Conservation (phyloP, 2,797 vertebrate species). For the Danio aesculapii region DNA sequence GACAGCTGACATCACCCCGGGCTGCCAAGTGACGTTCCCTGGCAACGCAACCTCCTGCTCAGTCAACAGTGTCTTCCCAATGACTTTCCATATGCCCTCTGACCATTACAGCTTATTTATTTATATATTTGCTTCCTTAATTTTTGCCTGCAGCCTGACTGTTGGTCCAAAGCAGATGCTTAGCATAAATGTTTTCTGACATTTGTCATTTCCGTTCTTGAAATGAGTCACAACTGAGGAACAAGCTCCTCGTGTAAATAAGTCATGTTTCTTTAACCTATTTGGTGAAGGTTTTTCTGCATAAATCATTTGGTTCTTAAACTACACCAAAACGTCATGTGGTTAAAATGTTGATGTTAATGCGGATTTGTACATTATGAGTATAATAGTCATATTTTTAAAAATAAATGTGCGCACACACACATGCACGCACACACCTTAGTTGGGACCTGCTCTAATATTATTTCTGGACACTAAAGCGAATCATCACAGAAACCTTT, state of each 20-base stretch:
- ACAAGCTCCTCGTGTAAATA: constrained; percentile 14
- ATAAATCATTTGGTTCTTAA: not conserved
- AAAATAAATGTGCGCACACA: not conserved
- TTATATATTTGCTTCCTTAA: constrained; percentile 56
- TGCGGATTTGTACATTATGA: not conserved
- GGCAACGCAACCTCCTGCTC: constrained; percentile 49
- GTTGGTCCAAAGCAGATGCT: constrained; percentile 45
- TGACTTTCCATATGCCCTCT: constrained; percentile 56
- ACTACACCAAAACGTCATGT: not conserved
- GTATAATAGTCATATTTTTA: not conserved
- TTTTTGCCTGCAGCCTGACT: constrained; percentile 56
- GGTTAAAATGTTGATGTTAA: not conserved
- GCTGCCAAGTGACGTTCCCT: constrained; percentile 62
- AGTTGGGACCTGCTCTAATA: no score
- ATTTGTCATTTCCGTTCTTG: constrained; percentile 54
- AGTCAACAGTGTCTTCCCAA: constrained; percentile 59
- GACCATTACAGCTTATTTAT: constrained; percentile 56
- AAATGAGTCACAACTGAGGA: constrained; percentile 34
- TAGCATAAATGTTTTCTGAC: constrained; percentile 58
- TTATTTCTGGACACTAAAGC: no score
- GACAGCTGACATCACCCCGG: constrained; percentile 76
- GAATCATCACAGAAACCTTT: no score
- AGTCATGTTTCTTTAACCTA: not conserved
- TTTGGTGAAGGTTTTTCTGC: not conserved
- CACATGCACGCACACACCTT: no score